Evolutionary conservation across 2,797 vertebrate species (phyloP).

Genomic region (Masticophis lateralis): DNA sequence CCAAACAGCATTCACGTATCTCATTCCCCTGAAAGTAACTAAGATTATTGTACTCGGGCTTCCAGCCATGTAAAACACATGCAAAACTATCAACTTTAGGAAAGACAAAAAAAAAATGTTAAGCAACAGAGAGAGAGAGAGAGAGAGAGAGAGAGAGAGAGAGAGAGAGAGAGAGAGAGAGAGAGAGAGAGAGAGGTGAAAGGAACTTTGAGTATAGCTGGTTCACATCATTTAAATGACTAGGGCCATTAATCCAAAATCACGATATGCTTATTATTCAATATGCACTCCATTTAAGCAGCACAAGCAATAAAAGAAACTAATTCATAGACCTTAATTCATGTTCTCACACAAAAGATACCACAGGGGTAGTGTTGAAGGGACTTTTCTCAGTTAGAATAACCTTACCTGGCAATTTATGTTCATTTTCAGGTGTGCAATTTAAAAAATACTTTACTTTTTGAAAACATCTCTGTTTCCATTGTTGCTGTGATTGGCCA

Average conservation of each 20-base stretch:
- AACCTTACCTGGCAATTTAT: constrained; percentile 32
- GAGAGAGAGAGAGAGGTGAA: constrained; percentile 27
- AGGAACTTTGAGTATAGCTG: constrained; percentile 5
- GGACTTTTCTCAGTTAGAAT: neutral
- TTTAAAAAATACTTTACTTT: neutral
- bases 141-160: constrained; percentile 1
- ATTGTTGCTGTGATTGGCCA: neutral
- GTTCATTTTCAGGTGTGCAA: neutral
- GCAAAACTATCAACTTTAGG: constrained; percentile 25
- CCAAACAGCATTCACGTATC: constrained; percentile 22
- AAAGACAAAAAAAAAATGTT: neutral
- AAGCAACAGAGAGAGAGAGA: constrained; percentile 3
- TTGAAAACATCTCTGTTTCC: neutral
- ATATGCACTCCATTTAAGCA: constrained; percentile 37
- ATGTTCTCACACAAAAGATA: neutral
- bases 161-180: constrained; percentile 25
- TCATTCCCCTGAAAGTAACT: neutral
- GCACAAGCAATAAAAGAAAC: neutral
- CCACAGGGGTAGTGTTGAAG: rapidly evolving
- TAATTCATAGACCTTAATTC: constrained; percentile 22
- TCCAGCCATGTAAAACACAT: constrained; percentile 41
- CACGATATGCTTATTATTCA: constrained; percentile 37
- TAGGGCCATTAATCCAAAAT: constrained; percentile 18
- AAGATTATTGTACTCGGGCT: constrained; percentile 16
- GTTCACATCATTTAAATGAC: constrained; percentile 30